Evolutionary conservation across 2,113 vertebrate genomes (phyloP).

Genomic region (Tetrax tetrax): DNA sequence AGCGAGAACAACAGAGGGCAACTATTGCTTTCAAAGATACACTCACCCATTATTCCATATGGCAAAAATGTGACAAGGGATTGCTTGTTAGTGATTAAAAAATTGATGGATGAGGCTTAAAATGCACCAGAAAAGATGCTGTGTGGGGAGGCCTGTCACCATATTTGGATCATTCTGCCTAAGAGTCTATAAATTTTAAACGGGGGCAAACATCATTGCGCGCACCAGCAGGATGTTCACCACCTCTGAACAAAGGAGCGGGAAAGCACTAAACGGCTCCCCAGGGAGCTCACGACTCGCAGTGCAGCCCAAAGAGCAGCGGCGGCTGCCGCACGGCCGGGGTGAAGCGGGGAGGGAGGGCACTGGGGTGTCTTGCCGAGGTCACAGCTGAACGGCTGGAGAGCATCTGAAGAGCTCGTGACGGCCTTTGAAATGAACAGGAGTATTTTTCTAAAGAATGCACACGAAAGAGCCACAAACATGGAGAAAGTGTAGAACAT

Average conservation of each 20-base stretch:
- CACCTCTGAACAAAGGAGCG: not conserved
- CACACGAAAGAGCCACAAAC: conserved; percentile 44
- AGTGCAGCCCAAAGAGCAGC: not conserved
- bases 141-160: not conserved
- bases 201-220: not conserved
- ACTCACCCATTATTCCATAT: not conserved
- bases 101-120: not conserved
- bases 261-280: not conserved
- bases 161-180: not conserved
- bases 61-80: not conserved
- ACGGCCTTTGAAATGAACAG: conserved; percentile 61
- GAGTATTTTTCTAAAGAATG: conserved; percentile 69
- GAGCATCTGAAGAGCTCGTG: conserved; percentile 13
- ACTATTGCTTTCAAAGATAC: not conserved
- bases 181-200: conserved; percentile 22
- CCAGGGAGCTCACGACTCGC: not conserved
- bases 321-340: rapidly evolving
- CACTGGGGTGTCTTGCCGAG: not conserved
- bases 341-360: not conserved
- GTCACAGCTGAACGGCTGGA: not conserved
- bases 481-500: conserved; percentile 71
- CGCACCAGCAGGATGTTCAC: not conserved
- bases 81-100: not conserved
- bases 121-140: not conserved
- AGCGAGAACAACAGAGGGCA: not conserved